Evolutionary conservation across 2,113 vertebrate genomes (phyloP), one percentile per base, ranked within the genome.

Genomic region (Nettapus auritus): DNA sequence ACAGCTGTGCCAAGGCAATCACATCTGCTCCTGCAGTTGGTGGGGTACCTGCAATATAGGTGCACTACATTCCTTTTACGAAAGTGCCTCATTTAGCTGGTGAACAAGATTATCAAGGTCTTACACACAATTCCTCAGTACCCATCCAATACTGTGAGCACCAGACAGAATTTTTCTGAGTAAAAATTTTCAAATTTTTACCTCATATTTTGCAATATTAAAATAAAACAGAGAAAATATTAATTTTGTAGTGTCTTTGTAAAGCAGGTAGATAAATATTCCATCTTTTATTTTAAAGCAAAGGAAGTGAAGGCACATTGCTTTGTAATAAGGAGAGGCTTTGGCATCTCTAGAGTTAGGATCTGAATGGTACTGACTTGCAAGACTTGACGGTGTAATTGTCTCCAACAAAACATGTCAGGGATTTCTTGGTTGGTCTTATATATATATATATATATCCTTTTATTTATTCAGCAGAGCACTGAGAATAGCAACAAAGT

Each of bases 101-200:
- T n/a, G 8, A 74, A 60, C 8, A 69, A 9, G 9, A 31, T 80
- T 55, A 66, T 21, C 7, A 48, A 42, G 25, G 5, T 29, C 22
- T 95, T 34, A 70, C 11, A 60, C 55, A 31, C 4, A 11, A 56
- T 42, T 71, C 26, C 4, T 70, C 42, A 48, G 1, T 34, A 90
- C 34, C 52, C 3, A 1, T 26, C 4, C 11, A 42, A 23, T 29
- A 21, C 52, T 0, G 1, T 38, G 33, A 81, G 7, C 14, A 13
- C 4, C 18, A 74, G 11, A 25, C 20, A 71, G 56, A 70, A 4
- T 8, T 40, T 34, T 82, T 79, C 66, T 59, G 11, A 57, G 26
- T 31, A 14, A 21, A 48, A 48, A 48, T 48, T 48, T 48, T 48
- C 46, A 48, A 22, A 48, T 48, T 56, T 90, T 84, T 89, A 50